Conservation (phyloP, 2,888 invertebrate species). For the Ceriagrion tenellum region DNA sequence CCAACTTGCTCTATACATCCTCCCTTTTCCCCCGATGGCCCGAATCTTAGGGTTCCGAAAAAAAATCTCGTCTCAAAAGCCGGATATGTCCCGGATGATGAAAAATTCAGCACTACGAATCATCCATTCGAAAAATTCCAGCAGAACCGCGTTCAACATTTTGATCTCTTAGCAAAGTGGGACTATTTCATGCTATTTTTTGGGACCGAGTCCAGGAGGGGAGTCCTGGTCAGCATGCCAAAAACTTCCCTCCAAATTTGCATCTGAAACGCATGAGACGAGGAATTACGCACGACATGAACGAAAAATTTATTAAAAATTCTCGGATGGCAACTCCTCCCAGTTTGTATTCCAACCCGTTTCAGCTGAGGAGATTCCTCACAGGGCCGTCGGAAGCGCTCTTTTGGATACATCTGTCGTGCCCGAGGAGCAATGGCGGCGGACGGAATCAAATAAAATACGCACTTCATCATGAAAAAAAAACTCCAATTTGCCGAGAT, state of each 20-base stretch:
- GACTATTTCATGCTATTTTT: neutral
- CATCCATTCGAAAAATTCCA: neutral
- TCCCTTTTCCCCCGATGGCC: neutral
- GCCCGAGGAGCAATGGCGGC: neutral
- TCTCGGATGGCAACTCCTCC: too few relatives aligned
- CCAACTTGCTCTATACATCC: neutral
- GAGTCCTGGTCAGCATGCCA: neutral
- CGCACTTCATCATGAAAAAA: conserved; percentile 1
- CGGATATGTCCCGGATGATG: neutral
- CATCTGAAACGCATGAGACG: neutral
- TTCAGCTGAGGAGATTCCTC: too few relatives aligned
- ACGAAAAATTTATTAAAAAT: too few relatives aligned
- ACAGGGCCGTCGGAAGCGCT: too few relatives aligned
- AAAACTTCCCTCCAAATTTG: neutral
- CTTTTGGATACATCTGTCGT: neutral
- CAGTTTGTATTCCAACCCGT: too few relatives aligned
- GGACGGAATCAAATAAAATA: neutral
- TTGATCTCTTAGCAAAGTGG: neutral
- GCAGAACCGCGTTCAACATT: neutral
- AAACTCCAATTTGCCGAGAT: neutral
- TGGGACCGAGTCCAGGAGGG: neutral
- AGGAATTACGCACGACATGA: neutral
- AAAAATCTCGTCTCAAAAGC: neutral
- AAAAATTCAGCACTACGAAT: neutral
- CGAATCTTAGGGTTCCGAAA: neutral